Percentiles rank a stretch among this genome's conserved stretches.
These are phyloP conservation scores for Samia ricini DNA, from an alignment of 1,140 invertebrate genomes.

Conservation along the genomic window DNA sequence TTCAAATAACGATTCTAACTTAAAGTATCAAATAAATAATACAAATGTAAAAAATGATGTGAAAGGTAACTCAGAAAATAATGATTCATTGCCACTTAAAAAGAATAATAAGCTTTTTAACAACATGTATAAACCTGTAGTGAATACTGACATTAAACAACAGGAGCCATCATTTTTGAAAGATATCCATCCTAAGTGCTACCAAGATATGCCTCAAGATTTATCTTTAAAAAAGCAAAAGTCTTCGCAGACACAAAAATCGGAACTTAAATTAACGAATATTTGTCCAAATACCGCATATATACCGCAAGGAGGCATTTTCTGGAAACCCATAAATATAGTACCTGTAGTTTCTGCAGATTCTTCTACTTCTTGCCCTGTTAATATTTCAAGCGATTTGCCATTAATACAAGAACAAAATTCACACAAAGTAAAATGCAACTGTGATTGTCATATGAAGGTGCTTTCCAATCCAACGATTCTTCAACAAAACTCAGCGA, in stretches of 20 bases:
- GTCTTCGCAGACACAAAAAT: background rate
- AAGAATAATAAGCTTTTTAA: background rate
- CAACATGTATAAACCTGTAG: background rate
- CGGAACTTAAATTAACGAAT: slow-evolving; percentile 7
- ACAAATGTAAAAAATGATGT: background rate
- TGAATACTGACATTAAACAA: background rate
- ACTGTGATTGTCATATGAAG: slow-evolving; percentile 41
- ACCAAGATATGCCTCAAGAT: slow-evolving; percentile 25
- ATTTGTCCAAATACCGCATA: slow-evolving; percentile 31
- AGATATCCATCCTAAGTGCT: background rate
- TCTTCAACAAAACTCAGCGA: background rate
- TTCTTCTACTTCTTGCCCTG: background rate
- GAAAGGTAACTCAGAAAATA: background rate
- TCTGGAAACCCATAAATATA: slow-evolving; percentile 41
- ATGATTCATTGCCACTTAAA: background rate
- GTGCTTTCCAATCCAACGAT: background rate
- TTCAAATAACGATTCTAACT: background rate
- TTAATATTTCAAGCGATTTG: background rate
- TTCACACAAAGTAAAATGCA: slow-evolving; percentile 24
- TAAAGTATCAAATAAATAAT: background rate
- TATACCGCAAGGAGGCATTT: slow-evolving; percentile 28
- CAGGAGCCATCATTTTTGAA: background rate
- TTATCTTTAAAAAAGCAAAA: slow-evolving; percentile 22
- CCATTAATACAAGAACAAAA: background rate
- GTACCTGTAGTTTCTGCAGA: slow-evolving; percentile 22